Base-by-base conservation (phyloP, 1,140 invertebrate genomes). In the Melipona quadrifasciata region DNA sequence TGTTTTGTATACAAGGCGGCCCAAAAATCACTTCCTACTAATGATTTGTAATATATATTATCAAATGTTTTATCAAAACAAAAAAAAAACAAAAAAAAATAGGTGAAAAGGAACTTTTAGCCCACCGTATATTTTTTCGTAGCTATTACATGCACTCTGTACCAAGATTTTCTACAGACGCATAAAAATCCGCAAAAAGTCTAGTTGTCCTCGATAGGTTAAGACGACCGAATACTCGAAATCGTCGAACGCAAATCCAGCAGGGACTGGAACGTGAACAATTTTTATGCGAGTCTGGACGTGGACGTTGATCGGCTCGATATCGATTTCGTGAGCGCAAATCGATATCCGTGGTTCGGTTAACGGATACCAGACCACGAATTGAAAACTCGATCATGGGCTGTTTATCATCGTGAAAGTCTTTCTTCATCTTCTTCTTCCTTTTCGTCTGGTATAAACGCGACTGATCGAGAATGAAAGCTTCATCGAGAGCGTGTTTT, bases 261-360 rank as follows among this genome's bases (percentile, higher is more conserved):
- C 11, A 11, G 2, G 10, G 11, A 19, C 31, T 76, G 82, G 78
- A 75, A 89, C 88, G 86, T 91, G 89, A 88, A 91, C 90, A 91
- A 91, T 91, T 91, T 91, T 75, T 81, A 65, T 39, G 73, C 47
- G 85, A 77, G 70, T 39, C 72, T 64, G 67, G 86, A 86, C 80
- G 80, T 14, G 85, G 88, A 85, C 86, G 80, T 89, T 86, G 82
- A 87, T n/a, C 84, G 76, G 79, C 68, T 85, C 73, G 91, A 90
- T 93, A 92, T 93, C 91, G 90, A 92, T 92, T 93, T 90, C 90
- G 89, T 84, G 74, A 78, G 47, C 81, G 86, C 88, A 82, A 91
- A 93, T 92, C 91, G 90, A 88, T 91, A 88, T 90, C 88, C 82
- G 71, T 80, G 86, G 89, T 86, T 91, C 86, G 87, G 65, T 89